Percentiles rank a stretch among this genome's conserved stretches.
Evolutionary conservation across 1,140 invertebrate species (phyloP).

Genomic region (Aleiodes sp.): DNA sequence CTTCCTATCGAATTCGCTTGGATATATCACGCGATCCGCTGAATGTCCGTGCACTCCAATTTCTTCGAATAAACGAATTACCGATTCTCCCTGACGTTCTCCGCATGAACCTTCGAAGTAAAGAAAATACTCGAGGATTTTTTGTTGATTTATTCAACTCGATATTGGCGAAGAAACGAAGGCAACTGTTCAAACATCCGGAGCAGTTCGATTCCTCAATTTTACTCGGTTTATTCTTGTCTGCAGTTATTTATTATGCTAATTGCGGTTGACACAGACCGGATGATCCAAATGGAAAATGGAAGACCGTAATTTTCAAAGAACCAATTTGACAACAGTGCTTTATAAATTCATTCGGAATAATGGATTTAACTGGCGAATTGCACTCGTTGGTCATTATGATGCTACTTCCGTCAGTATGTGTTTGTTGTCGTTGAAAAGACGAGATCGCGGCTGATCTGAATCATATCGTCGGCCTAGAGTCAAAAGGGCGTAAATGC

Average conservation of each 20-base stretch:
- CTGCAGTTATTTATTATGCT: constrained; percentile 19
- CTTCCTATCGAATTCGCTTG: background rate
- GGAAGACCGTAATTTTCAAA: background rate
- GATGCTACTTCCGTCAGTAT: background rate
- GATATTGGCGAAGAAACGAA: no score
- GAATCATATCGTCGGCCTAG: no score
- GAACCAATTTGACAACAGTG: background rate
- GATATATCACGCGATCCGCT: constrained; percentile 34
- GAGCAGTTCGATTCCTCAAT: background rate
- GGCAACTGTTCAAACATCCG: no score
- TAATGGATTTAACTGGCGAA: background rate
- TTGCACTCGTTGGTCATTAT: background rate
- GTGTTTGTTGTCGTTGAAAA: no score
- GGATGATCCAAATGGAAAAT: constrained; percentile 17
- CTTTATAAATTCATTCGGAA: background rate
- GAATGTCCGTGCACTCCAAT: background rate
- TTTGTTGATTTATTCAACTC: no score
- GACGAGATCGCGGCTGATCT: no score
- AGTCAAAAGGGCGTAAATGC: no score
- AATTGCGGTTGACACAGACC: constrained; percentile 4
- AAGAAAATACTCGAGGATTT: no score
- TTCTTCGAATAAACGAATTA: constrained; percentile 32
- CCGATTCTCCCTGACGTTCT: no score
- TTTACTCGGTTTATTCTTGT: background rate
- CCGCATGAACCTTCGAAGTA: no score